Evolutionary conservation across 1,140 invertebrate genomes (phyloP), one percentile per base, ranked within the genome.

Genomic region (Anagrus nilaparvatae): DNA sequence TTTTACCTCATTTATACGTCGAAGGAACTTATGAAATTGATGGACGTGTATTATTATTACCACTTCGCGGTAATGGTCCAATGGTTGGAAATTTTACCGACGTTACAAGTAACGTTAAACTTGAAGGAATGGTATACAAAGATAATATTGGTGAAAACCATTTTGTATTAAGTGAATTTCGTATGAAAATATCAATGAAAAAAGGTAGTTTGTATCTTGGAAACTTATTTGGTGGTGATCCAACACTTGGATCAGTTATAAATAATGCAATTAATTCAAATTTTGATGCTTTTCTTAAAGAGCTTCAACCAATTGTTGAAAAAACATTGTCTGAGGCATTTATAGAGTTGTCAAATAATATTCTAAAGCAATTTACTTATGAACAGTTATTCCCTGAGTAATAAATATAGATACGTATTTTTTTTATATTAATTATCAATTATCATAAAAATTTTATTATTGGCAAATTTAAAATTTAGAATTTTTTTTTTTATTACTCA

Each of bases 201-300:
- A 70, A 73, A 20, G 79, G 78, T 25, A 55, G 50, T 2, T 50
- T 81, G 8, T 54, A 59, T n/a, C 52, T 83, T 1, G 70, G 77
- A 1, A 80, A 82, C 58, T 59, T 81, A 2, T 81, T 81, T 33
- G 71, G 70, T 14, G 77, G 76, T 9, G 77, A 81, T 39, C 48
- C 40, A 5, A 47, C 51, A 0, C 60, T 67, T 19, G 63, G 74
- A 3, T 72, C 75, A 2, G 67, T 77, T 9, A 64, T 80, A 0
- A 81, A 81, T 48, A 58, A 61, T 17, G 71, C 72, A 0, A 74
- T 81, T n/a, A 78, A 80, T 46, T 70, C 69, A 35, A 82, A 81
- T 50, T 70, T 75, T 41, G 67, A 68, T 33, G 45, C 67, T 0
- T 77, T 81, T 51, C 41, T 77, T 2, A 63, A 63, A 13, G 75